These are phyloP conservation scores for Nomada flava DNA, from an alignment of 2,888 invertebrate genomes.

Conservation along the genomic window DNA sequence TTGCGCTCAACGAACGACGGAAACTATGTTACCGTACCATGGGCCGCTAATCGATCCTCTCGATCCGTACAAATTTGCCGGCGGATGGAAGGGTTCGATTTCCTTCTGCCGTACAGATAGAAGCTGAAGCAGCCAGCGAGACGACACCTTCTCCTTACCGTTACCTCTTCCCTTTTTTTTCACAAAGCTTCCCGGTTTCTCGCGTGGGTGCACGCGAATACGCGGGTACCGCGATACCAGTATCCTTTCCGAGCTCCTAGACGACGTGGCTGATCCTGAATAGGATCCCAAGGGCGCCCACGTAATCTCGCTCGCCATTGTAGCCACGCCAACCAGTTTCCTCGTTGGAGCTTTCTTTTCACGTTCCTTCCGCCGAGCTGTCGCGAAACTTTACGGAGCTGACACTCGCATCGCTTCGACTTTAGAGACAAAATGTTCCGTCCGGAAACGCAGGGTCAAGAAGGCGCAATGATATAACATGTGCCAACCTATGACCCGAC, in stretches of 20 bases:
- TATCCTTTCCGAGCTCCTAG: slow-evolving; percentile 72
- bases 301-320: slow-evolving; percentile 79
- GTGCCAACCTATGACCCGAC: neutral
- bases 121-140: neutral
- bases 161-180: slow-evolving; percentile 28
- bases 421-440: too few species aligned
- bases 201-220: slow-evolving; percentile 36
- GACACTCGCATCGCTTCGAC: neutral
- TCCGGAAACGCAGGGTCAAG: slow-evolving; percentile 7
- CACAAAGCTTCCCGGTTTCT: neutral
- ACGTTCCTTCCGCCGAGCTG: slow-evolving; percentile 69
- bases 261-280: slow-evolving; percentile 72
- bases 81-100: neutral
- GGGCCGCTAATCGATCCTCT: neutral
- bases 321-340: slow-evolving; percentile 75
- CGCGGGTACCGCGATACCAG: slow-evolving; percentile 25
- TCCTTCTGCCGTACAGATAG: neutral
- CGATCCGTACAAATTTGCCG: neutral
- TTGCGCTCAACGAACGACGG: neutral
- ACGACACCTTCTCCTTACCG: slow-evolving; percentile 47
- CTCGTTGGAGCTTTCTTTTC: slow-evolving; percentile 70
- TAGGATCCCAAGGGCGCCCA: slow-evolving; percentile 80
- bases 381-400: slow-evolving; percentile 2
- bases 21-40: neutral
- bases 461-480: slow-evolving; percentile 22